Conservation (phyloP, 2,888 invertebrate species). For the Hypomecis punctinalis region DNA sequence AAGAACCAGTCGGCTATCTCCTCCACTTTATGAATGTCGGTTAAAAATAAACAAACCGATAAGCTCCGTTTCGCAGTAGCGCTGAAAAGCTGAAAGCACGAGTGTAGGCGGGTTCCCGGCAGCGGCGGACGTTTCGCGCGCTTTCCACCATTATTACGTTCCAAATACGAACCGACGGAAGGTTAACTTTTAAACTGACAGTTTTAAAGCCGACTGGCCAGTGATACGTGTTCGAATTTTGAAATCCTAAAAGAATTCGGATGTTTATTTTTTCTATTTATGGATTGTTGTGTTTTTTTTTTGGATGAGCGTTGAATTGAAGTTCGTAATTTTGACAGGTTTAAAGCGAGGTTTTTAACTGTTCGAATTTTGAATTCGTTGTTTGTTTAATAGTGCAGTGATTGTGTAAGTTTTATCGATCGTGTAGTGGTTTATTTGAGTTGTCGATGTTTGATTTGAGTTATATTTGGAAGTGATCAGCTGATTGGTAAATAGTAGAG, state of each 20-base stretch:
- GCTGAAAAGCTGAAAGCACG: constrained; percentile 55
- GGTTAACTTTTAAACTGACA: not conserved
- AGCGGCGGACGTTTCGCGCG: constrained; percentile 53
- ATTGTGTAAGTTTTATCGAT: not conserved
- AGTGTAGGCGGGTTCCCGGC: constrained; percentile 52
- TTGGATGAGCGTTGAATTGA: too few species aligned
- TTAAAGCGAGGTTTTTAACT: not conserved
- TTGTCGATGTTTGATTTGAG: not conserved
- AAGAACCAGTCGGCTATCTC: too few species aligned
- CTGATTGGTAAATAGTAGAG: constrained; percentile 3
- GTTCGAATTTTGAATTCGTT: not conserved
- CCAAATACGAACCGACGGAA: constrained; percentile 30
- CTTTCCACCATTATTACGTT: constrained; percentile 20
- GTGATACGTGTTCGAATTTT: constrained; percentile 2
- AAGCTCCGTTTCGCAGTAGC: constrained; percentile 31
- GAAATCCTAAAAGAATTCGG: not conserved
- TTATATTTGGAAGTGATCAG: not conserved
- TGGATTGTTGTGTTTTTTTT: not conserved
- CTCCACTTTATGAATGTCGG: too few species aligned
- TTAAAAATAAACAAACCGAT: constrained; percentile 14
- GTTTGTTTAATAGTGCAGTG: constrained; percentile 7
- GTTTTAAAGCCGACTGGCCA: not conserved
- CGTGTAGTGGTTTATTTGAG: constrained; percentile 2
- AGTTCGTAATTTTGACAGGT: not conserved
- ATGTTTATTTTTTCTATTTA: not conserved